Evolutionary conservation across 2,113 vertebrate species (phyloP).

Genomic region (Chloebia gouldiae): DNA sequence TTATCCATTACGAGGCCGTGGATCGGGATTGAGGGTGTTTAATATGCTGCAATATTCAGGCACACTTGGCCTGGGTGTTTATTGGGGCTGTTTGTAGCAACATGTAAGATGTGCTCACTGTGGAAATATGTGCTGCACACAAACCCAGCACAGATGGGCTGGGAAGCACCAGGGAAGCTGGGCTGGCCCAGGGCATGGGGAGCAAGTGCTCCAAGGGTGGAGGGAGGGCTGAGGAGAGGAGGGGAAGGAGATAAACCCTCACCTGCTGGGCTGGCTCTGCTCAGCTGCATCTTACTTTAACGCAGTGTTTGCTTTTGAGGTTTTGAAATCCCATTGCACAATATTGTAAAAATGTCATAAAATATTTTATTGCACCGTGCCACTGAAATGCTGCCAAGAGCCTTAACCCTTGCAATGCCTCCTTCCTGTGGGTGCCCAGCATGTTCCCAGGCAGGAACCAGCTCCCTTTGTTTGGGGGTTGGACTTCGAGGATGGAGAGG

Average conservation of each 20-base stretch:
- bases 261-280: conserved; percentile 31
- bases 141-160: conserved; percentile 64
- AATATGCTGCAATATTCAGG: conserved; percentile 61
- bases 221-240: neutral
- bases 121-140: conserved; percentile 58
- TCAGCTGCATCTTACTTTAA: neutral
- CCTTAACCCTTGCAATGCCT: conserved; percentile 49
- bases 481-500: neutral
- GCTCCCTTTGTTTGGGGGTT: neutral
- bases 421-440: accelerated
- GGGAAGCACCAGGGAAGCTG: neutral
- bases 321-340: neutral
- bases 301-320: neutral
- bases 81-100: conserved; percentile 74
- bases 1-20: conserved; percentile 31
- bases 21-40: conserved; percentile 66
- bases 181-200: neutral
- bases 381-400: conserved; percentile 8
- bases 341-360: conserved; percentile 49
- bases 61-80: conserved; percentile 67
- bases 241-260: neutral
- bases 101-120: conserved; percentile 63
- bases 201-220: conserved; percentile 1
- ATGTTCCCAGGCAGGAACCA: neutral
- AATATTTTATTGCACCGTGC: conserved; percentile 33